Conservation (phyloP, 1,140 invertebrate genomes). For the Aphidius ervi region DNA sequence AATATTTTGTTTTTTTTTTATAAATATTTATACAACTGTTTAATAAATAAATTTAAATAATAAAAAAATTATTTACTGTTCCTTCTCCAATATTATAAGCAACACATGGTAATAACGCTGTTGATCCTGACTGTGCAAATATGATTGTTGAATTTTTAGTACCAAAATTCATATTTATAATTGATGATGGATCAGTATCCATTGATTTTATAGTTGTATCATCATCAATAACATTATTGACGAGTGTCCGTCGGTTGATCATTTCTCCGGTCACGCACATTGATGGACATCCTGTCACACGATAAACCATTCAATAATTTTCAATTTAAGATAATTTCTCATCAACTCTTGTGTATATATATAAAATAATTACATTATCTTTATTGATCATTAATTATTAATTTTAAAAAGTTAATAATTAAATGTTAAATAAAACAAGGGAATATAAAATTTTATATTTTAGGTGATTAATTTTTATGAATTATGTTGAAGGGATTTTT, state of each 20-base stretch:
- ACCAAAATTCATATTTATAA: conserved; percentile 64
- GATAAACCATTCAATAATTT: no score
- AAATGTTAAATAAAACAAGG: not conserved
- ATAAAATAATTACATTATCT: not conserved
- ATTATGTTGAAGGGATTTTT: no score
- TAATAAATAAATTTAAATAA: conserved; percentile 1
- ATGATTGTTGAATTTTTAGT: conserved; percentile 78
- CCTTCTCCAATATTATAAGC: conserved; percentile 80
- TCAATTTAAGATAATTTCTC: no score
- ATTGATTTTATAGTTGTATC: conserved; percentile 28
- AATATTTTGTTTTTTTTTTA: not conserved
- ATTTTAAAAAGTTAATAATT: not conserved
- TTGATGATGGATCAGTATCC: conserved; percentile 44
- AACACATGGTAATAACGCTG: conserved; percentile 74
- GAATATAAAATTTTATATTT: no score
- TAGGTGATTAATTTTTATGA: no score
- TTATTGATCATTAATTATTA: not conserved
- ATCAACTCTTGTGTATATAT: not conserved
- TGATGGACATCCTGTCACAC: conserved; percentile 30
- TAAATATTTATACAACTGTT: not conserved
- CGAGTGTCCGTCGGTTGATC: conserved; percentile 26
- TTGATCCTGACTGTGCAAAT: conserved; percentile 76
- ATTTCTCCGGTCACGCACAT: conserved; percentile 39
- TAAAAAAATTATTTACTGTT: conserved; percentile 62
- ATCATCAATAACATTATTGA: conserved; percentile 41